phyloP scores from a whole-genome alignment of 2,888 invertebrate species.

The Fabriciana adippe region DNA sequence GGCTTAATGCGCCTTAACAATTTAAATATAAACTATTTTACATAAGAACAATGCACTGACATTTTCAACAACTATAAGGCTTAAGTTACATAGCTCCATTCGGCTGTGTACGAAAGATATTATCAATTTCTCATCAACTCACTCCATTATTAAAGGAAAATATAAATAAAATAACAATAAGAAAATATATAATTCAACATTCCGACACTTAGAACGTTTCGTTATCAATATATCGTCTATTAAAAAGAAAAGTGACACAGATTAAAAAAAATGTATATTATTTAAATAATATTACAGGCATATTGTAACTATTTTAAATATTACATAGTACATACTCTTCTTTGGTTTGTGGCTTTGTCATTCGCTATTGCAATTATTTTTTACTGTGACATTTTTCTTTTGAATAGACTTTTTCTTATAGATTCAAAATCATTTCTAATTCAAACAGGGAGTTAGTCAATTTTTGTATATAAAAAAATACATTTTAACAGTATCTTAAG shows the following conservation, averaged over 20 bases:
- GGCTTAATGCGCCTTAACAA: conserved; percentile 18
- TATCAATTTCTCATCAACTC: background rate
- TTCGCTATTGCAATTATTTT: conserved; percentile 10
- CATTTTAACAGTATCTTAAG: conserved; percentile 19
- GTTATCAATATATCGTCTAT: background rate
- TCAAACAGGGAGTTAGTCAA: background rate
- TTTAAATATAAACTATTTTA: conserved; percentile 27
- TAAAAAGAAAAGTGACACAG: conserved; percentile 6
- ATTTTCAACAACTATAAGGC: conserved; percentile 29
- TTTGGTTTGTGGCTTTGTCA: conserved; percentile 12
- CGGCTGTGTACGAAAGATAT: background rate
- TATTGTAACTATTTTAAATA: conserved; percentile 10
- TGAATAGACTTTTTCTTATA: background rate
- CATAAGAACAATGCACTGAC: conserved; percentile 16
- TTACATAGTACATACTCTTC: background rate
- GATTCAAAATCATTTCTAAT: background rate
- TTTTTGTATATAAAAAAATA: background rate
- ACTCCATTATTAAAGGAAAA: conserved; percentile 3
- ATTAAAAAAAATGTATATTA: background rate
- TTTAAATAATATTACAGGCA: background rate
- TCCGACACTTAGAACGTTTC: background rate
- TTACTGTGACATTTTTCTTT: conserved; percentile 1
- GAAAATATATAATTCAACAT: background rate
- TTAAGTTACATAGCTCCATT: conserved; percentile 26
- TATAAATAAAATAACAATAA: conserved; percentile 8